Evolutionary conservation across 2,113 vertebrate genomes (phyloP).

Genomic region (Pseudorectes ferrugineus): DNA sequence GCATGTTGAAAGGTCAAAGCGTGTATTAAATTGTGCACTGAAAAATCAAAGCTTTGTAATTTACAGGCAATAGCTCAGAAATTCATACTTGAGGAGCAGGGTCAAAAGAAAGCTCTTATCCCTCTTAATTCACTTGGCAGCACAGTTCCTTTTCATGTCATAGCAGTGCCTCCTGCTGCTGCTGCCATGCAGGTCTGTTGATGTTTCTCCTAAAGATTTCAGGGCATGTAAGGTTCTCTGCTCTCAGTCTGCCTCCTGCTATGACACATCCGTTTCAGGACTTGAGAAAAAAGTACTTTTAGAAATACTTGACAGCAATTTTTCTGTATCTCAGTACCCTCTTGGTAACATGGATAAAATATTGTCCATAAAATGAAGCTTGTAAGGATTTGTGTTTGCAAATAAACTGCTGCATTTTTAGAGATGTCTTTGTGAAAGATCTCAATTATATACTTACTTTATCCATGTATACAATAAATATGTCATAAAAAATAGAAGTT

Average conservation of each 20-base stretch:
- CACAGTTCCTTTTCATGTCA: background rate
- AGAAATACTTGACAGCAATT: background rate
- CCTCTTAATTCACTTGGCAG: background rate
- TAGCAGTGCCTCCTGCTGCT: constrained; percentile 43
- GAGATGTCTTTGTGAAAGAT: background rate
- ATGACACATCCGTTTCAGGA: background rate
- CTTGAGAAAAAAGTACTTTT: background rate
- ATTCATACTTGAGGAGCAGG: constrained; percentile 26
- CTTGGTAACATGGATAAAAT: background rate
- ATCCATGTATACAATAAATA: background rate
- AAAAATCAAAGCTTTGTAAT: constrained; percentile 60
- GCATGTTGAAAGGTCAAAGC: constrained; percentile 54
- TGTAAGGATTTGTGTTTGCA: background rate
- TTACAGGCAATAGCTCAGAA: constrained; percentile 28
- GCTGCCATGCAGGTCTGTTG: background rate
- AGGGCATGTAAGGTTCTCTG: background rate
- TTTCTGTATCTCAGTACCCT: background rate
- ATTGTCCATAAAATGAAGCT: background rate
- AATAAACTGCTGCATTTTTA: background rate
- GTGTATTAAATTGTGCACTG: constrained; percentile 42
- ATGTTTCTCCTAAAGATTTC: background rate
- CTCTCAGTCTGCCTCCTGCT: background rate
- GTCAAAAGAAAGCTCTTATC: constrained; percentile 26
- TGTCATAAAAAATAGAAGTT: background rate
- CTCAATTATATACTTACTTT: background rate